Evolutionary conservation across 2,888 invertebrate species (phyloP).

Genomic region (Clitarchus hookeri): DNA sequence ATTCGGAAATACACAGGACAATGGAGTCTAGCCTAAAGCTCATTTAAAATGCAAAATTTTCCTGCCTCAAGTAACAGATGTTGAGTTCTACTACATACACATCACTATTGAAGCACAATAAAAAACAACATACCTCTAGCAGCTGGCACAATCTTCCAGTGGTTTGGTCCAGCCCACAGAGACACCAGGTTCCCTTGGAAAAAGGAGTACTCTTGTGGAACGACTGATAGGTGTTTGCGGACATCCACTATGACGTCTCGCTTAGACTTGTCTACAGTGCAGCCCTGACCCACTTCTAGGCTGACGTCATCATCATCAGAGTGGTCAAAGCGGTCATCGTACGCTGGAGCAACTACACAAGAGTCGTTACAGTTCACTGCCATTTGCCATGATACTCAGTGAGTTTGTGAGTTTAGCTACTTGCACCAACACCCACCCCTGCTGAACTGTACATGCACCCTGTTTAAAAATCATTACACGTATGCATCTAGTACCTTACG

Average conservation of each 20-base stretch:
- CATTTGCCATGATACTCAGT: too few species aligned
- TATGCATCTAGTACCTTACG: too few species aligned
- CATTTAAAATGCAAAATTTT: too few species aligned
- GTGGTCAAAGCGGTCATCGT: background rate
- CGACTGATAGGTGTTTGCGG: conserved; percentile 58
- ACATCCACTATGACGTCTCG: conserved; percentile 58
- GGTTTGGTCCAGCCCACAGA: conserved; percentile 81
- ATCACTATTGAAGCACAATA: background rate
- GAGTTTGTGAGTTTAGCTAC: too few species aligned
- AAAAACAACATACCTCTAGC: background rate
- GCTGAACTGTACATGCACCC: too few species aligned
- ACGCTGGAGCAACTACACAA: background rate
- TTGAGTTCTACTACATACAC: background rate
- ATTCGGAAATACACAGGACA: too few species aligned
- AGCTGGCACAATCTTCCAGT: conserved; percentile 72
- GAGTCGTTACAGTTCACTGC: background rate
- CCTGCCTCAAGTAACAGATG: too few species aligned
- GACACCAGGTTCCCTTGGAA: conserved; percentile 58
- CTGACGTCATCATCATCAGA: background rate
- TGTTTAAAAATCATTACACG: too few species aligned
- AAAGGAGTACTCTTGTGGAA: conserved; percentile 73
- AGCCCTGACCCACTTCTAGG: background rate
- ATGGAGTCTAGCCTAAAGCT: too few species aligned
- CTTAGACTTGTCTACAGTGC: background rate
- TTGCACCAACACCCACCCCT: too few species aligned